Conservation (phyloP, 2,888 invertebrate species). For the Calliopum simillimum region DNA sequence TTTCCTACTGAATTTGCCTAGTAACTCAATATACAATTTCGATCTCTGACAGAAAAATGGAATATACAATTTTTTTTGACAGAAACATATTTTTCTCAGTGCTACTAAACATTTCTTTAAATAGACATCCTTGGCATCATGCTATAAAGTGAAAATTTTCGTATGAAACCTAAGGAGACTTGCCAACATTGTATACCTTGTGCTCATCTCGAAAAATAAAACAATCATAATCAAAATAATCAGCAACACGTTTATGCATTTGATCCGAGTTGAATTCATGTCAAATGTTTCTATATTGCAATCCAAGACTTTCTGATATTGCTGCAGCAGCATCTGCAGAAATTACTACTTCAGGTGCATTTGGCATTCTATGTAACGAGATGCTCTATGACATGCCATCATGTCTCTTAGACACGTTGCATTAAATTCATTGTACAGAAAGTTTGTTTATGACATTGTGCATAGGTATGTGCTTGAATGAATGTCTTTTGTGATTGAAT, state of each 20-base stretch:
- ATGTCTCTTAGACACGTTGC: constrained; percentile 1
- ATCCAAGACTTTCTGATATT: constrained; percentile 10
- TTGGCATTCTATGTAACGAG: neutral
- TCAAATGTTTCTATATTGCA: constrained; percentile 23
- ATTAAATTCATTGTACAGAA: neutral
- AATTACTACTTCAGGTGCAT: constrained; percentile 8
- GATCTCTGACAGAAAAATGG: no score
- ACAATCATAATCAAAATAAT: neutral
- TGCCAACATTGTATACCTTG: no score
- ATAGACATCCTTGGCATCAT: no score
- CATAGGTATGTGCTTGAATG: neutral
- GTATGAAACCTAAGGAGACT: no score
- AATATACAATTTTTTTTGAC: no score
- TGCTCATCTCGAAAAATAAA: no score
- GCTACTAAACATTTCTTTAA: no score
- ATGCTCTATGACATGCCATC: constrained; percentile 8
- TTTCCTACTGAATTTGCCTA: no score
- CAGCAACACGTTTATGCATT: constrained; percentile 18
- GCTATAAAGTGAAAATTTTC: no score
- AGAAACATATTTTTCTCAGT: no score
- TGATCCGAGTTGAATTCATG: neutral
- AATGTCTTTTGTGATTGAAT: no score
- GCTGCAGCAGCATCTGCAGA: neutral
- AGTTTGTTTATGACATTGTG: neutral
- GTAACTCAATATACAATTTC: no score